Conservation (phyloP, 2,888 invertebrate genomes). For the Harpalus rubripes region DNA sequence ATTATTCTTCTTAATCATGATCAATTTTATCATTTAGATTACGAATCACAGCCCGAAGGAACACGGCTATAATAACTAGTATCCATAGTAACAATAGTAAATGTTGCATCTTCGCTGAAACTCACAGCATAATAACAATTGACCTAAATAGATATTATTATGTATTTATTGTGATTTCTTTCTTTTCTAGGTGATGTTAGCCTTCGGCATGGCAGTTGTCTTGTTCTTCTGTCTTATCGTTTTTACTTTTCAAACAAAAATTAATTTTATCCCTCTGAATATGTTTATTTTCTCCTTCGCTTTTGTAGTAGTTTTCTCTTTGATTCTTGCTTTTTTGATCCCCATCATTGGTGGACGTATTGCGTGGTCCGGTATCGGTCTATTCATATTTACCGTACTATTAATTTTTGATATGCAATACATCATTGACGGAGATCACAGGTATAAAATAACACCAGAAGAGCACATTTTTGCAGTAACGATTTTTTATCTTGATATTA, state of each 20-base stretch:
- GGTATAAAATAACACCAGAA: conserved; percentile 40
- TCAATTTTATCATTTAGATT: too few species aligned
- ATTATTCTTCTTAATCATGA: too few species aligned
- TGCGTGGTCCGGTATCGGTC: not conserved
- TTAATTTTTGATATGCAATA: conserved; percentile 14
- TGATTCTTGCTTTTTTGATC: not conserved
- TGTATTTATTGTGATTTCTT: not conserved
- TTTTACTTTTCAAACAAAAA: conserved; percentile 22
- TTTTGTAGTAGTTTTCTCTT: not conserved
- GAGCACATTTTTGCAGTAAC: conserved; percentile 49
- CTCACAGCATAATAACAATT: too few species aligned
- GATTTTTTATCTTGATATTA: conserved; percentile 50
- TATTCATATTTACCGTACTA: not conserved
- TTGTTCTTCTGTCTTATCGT: not conserved
- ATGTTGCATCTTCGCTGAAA: too few species aligned
- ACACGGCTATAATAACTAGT: too few species aligned
- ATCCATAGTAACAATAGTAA: too few species aligned
- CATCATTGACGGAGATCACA: conserved; percentile 28
- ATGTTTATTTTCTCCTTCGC: conserved; percentile 16
- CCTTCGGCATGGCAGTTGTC: conserved; percentile 16
- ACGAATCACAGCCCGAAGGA: too few species aligned
- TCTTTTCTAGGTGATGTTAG: conserved; percentile 24
- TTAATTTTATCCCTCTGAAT: not conserved
- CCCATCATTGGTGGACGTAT: not conserved
- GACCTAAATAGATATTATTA: too few species aligned